Percentiles rank a stretch among this genome's conserved stretches.
These are phyloP conservation scores for Sakesphorus luctuosus DNA, from an alignment of 2,113 vertebrate genomes.

Conservation along the genomic window DNA sequence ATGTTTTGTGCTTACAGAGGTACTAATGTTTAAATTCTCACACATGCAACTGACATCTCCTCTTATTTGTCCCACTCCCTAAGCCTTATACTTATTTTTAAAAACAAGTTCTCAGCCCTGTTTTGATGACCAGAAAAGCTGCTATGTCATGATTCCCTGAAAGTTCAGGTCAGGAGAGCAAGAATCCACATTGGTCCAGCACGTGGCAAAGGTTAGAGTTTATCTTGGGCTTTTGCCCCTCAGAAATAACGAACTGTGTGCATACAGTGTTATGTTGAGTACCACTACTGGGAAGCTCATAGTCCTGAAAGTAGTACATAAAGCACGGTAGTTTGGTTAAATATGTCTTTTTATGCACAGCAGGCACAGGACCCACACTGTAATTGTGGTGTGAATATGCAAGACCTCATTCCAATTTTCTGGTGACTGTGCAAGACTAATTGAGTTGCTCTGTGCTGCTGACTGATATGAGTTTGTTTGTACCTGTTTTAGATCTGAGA, in stretches of 20 bases:
- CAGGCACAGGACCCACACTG: rapidly evolving
- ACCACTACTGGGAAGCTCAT: neutral
- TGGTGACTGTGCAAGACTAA: neutral
- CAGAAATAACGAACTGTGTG: neutral
- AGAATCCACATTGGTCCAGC: too few relatives aligned
- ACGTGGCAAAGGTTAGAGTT: rapidly evolving
- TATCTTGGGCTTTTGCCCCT: neutral
- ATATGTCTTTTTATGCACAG: neutral
- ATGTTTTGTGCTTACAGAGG: neutral
- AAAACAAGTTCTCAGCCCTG: rapidly evolving
- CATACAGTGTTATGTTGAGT: neutral
- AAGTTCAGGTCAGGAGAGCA: neutral
- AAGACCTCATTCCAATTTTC: neutral
- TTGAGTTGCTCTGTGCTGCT: neutral
- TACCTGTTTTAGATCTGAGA: neutral
- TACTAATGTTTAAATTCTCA: neutral
- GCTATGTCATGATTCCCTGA: too few relatives aligned
- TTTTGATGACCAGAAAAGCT: neutral
- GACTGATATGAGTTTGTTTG: neutral
- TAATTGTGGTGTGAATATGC: rapidly evolving
- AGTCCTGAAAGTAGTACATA: neutral
- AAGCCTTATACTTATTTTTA: neutral
- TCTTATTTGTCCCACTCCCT: rapidly evolving
- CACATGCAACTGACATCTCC: neutral
- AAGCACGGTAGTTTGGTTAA: neutral